Evolutionary conservation across 2,888 invertebrate species (phyloP).

Genomic region (Caenorhabditis imperialis): DNA sequence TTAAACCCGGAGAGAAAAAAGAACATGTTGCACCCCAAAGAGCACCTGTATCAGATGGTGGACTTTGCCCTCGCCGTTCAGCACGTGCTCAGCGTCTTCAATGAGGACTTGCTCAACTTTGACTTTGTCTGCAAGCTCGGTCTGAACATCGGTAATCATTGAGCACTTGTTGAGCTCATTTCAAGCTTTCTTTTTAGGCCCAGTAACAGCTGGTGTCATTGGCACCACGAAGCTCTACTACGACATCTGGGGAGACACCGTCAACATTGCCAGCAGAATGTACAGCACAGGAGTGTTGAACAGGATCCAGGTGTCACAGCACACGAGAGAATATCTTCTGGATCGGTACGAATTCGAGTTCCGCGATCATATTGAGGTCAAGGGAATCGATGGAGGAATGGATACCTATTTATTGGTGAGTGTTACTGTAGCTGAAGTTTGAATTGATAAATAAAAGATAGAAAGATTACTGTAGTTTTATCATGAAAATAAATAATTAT

Average conservation of each 20-base stretch:
- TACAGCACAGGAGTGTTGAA: conserved; percentile 93
- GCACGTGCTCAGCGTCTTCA: conserved; percentile 88
- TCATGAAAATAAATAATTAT: neutral
- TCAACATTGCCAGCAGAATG: conserved; percentile 97
- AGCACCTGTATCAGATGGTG: conserved; percentile 83
- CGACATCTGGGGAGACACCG: conserved; percentile 98
- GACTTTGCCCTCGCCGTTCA: conserved; percentile 95
- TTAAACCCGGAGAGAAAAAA: conserved; percentile 87
- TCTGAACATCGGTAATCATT: conserved; percentile 87
- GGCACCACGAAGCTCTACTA: conserved; percentile 95
- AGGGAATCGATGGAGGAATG: conserved; percentile 84
- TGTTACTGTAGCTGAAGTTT: neutral
- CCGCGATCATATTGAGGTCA: conserved; percentile 94
- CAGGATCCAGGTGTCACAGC: conserved; percentile 82
- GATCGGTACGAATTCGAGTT: conserved; percentile 89
- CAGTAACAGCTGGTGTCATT: conserved; percentile 91
- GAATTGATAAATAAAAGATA: neutral
- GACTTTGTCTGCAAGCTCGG: conserved; percentile 84
- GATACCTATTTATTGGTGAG: conserved; percentile 76
- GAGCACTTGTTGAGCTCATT: no score
- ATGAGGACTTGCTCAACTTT: conserved; percentile 90
- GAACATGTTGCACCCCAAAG: conserved; percentile 78
- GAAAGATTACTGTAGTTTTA: neutral
- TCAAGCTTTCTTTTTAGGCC: conserved; percentile 81
- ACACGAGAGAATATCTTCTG: conserved; percentile 81